phyloP scores from a whole-genome alignment of 2,113 vertebrate species.

The Callopanchax toddi region DNA sequence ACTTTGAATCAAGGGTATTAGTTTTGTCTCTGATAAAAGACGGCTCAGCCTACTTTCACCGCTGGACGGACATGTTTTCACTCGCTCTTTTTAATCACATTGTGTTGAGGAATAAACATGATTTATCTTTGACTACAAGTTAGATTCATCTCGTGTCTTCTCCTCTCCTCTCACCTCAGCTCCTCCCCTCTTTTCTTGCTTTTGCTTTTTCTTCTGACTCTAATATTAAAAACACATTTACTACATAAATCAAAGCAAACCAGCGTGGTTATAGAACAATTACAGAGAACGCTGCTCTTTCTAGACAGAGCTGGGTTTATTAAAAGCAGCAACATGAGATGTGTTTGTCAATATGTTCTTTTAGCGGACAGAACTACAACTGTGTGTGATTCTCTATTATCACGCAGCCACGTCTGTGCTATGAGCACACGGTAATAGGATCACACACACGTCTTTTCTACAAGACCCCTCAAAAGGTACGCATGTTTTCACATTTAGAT shows the following conservation, averaged over 20 bases:
- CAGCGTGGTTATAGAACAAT: constrained; percentile 50
- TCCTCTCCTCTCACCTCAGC: constrained; percentile 26
- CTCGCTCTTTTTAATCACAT: constrained; percentile 6
- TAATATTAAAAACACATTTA: constrained; percentile 65
- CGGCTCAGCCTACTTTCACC: constrained; percentile 88
- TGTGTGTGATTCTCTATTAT: constrained; percentile 1
- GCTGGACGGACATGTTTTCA: constrained; percentile 22
- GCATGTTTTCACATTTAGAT: background rate
- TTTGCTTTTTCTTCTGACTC: constrained; percentile 1
- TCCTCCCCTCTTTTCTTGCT: constrained; percentile 23
- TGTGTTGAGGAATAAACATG: constrained; percentile 33
- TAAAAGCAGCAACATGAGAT: constrained; percentile 46
- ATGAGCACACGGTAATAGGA: background rate
- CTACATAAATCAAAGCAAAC: constrained; percentile 63
- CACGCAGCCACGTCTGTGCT: background rate
- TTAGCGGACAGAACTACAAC: background rate
- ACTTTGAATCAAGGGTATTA: constrained; percentile 88
- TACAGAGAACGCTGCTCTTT: constrained; percentile 37
- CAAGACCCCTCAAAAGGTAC: background rate
- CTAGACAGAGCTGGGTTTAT: constrained; percentile 31
- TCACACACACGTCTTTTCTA: background rate
- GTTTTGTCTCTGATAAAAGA: constrained; percentile 72
- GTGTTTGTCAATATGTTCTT: constrained; percentile 43
- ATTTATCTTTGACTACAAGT: constrained; percentile 69
- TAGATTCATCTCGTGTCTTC: constrained; percentile 42